Conservation (phyloP, 2,113 vertebrate species). For the Etheostoma cragini region DNA sequence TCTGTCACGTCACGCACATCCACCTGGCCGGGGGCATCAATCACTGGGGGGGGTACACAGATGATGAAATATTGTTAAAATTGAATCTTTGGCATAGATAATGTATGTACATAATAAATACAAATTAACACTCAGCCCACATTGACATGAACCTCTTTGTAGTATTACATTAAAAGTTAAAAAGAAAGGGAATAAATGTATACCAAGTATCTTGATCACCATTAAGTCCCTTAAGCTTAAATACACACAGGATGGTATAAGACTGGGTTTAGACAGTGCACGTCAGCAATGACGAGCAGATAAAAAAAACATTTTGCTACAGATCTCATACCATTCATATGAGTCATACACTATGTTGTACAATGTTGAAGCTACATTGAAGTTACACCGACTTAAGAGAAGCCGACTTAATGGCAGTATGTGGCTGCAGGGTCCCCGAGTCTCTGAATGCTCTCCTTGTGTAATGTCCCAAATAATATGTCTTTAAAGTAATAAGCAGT, state of each 20-base stretch:
- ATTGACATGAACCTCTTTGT: too few species aligned
- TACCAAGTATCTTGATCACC: too few species aligned
- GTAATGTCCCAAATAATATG: background rate
- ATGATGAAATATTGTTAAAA: background rate
- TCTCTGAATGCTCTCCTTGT: background rate
- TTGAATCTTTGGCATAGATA: background rate
- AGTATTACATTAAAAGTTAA: too few species aligned
- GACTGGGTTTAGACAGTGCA: background rate
- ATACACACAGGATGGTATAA: too few species aligned
- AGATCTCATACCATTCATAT: background rate
- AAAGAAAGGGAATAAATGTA: too few species aligned
- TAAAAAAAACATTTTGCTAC: background rate
- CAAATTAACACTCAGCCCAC: too few species aligned
- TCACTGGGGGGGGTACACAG: constrained; percentile 76
- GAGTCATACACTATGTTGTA: too few species aligned
- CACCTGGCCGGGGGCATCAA: constrained; percentile 93
- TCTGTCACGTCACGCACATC: constrained; percentile 94
- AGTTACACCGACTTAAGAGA: too few species aligned
- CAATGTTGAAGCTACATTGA: too few species aligned
- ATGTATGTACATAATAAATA: too few species aligned
- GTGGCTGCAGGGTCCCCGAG: background rate
- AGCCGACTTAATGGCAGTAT: background rate
- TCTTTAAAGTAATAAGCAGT: background rate
- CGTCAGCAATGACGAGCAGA: too few species aligned
- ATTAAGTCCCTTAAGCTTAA: too few species aligned